A percentile compares a stretch with the other conserved stretches of the same genome.
These are phyloP conservation scores for Masnerella sp. DNA, from an alignment of 2,888 invertebrate genomes.

Conservation along the genomic window DNA sequence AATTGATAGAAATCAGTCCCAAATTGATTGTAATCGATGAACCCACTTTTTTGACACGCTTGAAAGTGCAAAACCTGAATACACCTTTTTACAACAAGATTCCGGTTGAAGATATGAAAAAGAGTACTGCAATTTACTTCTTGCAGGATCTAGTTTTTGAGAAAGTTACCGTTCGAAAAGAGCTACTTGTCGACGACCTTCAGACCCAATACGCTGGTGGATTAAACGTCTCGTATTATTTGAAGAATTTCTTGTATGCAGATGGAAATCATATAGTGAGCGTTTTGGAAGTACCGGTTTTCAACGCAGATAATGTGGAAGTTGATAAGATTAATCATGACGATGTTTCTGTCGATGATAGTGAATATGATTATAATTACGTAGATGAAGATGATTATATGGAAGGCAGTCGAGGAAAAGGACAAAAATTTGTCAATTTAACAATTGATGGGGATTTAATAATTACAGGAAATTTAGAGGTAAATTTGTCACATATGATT, in stretches of 20 bases:
- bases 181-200: conserved; percentile 60
- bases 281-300: neutral
- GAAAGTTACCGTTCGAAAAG: conserved; percentile 47
- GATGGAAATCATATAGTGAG: conserved; percentile 12
- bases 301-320: conserved; percentile 3
- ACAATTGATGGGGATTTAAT: conserved; percentile 49
- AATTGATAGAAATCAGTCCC: conserved; percentile 18
- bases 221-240: conserved; percentile 27
- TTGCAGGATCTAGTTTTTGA: conserved; percentile 43
- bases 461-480: conserved; percentile 65
- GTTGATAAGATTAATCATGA: conserved; percentile 4
- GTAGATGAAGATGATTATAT: conserved; percentile 22
- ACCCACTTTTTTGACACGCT: conserved; percentile 22
- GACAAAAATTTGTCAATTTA: conserved; percentile 10
- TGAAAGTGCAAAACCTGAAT: conserved; percentile 61
- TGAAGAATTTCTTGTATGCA: conserved; percentile 2
- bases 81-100: conserved; percentile 67
- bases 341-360: neutral
- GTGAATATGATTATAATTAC: neutral
- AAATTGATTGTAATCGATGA: conserved; percentile 33
- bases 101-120: conserved; percentile 60
- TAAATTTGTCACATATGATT: conserved; percentile 29
- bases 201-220: conserved; percentile 54
- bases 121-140: conserved; percentile 34
- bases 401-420: conserved; percentile 9